These are phyloP conservation scores for Hypomecis punctinalis DNA, from an alignment of 2,888 invertebrate genomes.

Conservation along the genomic window DNA sequence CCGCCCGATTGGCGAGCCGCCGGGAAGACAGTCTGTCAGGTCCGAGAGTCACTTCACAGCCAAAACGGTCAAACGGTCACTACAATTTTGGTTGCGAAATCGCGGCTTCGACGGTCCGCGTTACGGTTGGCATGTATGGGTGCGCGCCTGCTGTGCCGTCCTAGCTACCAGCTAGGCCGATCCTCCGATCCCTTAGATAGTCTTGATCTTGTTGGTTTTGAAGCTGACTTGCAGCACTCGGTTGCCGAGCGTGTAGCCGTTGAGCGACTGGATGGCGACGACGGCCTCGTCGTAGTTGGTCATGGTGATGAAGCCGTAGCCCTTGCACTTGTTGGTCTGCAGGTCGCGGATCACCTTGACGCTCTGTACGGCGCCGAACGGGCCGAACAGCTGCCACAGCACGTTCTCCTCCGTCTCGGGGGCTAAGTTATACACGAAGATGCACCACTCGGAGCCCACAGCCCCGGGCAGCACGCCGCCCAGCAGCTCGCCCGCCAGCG, in stretches of 20 bases:
- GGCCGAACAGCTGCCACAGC: conserved; percentile 98
- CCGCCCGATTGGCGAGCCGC: conserved; percentile 48
- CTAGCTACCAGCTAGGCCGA: conserved; percentile 78
- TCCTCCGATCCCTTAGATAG: conserved; percentile 84
- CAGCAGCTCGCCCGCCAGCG: conserved; percentile 93
- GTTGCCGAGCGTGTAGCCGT: conserved; percentile 96
- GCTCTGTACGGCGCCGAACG: conserved; percentile 96
- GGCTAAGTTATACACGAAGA: conserved; percentile 98
- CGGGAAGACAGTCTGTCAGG: conserved; percentile 56
- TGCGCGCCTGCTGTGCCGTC: conserved; percentile 83
- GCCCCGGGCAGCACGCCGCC: conserved; percentile 92
- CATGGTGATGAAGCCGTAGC: conserved; percentile 98
- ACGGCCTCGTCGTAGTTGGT: conserved; percentile 97
- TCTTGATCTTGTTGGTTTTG: conserved; percentile 93
- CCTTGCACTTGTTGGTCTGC: conserved; percentile 97
- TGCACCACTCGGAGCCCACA: conserved; percentile 92
- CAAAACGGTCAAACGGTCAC: conserved; percentile 39
- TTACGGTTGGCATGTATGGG: conserved; percentile 71
- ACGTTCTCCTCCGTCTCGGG: conserved; percentile 98
- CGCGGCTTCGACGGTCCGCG: conserved; percentile 33
- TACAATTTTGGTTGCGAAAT: conserved; percentile 41
- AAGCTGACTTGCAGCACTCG: conserved; percentile 96
- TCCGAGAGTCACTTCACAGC: conserved; percentile 43
- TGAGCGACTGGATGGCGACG: conserved; percentile 95
- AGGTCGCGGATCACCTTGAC: conserved; percentile 97